Evolutionary conservation across 64 coral and sea anemone genomes (phyloP).

Genomic region (Actinia tenebrosa): DNA sequence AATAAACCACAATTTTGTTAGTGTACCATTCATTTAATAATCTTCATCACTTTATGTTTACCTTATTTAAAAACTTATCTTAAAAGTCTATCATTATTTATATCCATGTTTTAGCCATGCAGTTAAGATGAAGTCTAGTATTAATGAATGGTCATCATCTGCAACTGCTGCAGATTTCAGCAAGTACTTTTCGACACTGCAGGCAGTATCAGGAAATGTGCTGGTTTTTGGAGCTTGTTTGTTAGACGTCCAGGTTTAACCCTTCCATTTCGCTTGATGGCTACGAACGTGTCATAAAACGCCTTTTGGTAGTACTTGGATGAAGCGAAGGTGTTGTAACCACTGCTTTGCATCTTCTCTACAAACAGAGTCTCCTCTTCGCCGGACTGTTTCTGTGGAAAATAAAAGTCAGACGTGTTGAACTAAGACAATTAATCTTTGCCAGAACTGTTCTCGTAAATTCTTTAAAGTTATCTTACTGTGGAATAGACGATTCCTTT

Average conservation of each 20-base stretch:
- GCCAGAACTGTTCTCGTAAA: background rate
- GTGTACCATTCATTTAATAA: too few species aligned
- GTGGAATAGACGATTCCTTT: constrained; percentile 40
- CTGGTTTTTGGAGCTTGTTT: background rate
- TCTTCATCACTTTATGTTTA: too few species aligned
- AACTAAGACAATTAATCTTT: background rate
- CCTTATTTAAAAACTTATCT: too few species aligned
- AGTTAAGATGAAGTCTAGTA: too few species aligned
- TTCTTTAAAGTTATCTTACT: constrained; percentile 31
- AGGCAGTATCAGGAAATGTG: background rate
- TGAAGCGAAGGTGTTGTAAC: constrained; percentile 53
- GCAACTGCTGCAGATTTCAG: background rate
- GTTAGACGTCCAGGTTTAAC: background rate
- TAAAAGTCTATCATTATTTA: too few species aligned
- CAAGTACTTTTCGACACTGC: background rate
- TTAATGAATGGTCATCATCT: too few species aligned
- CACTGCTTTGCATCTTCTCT: constrained; percentile 46
- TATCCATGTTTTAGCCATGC: too few species aligned
- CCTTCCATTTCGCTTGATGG: constrained; percentile 9
- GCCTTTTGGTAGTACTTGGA: constrained; percentile 53
- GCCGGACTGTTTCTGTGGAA: constrained; percentile 20
- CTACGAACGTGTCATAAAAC: constrained; percentile 54
- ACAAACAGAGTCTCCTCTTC: constrained; percentile 66
- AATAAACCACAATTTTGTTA: too few species aligned
- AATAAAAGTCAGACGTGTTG: background rate